Base-by-base conservation (phyloP, 2,888 invertebrate species). In the Caenorhabditis uteleia region DNA sequence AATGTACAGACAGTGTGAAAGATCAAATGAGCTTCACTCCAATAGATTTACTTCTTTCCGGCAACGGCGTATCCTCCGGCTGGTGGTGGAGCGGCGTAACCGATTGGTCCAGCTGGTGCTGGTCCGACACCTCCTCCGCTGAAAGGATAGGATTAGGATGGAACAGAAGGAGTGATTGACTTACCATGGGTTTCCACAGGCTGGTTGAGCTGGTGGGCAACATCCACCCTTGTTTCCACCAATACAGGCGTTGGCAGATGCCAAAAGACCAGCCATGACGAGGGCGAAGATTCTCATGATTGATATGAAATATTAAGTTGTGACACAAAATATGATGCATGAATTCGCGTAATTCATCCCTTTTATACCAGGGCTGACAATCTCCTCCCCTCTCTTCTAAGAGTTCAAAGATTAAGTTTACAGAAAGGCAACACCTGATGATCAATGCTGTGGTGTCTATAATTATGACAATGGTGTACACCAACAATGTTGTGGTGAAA, bases 391-490 rank as follows among this genome's bases (percentile, higher is more conserved):
- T 58, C 2, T 33, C 23, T 36, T 48, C 42, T 38, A 46, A 25
- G 12, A 18, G 42, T 46, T 47, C 45, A 38, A 47, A 43, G 26
- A 20, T 29, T 20, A 33, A 50, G 39, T 12, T 49, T 59, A 27
- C 44, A 61, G 72, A 34, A 66, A 58, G 27, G 36, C 46, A 12
- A 62, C 60, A 21, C 57, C 68, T 1, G 55, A 61, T 27, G 75
- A 75, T 29, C 46, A 64, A 6, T 81, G 81, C 48, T 81, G 81
- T 45, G 81, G 81, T 0, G 61, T 43, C n/a, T 62, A 70, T 2
- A 66, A 73, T 0, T 81, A 72, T 59, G 82, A 82, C 50, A 77
- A 78, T 8, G 78, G 77, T 10, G 27, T 58, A n/a, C 64, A 58
- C 2, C 74, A 81, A 48, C 70, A 68, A 7, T 81, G 81, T 53